Base-by-base conservation (phyloP, 1,140 invertebrate genomes). In the Lucilia sericata region DNA sequence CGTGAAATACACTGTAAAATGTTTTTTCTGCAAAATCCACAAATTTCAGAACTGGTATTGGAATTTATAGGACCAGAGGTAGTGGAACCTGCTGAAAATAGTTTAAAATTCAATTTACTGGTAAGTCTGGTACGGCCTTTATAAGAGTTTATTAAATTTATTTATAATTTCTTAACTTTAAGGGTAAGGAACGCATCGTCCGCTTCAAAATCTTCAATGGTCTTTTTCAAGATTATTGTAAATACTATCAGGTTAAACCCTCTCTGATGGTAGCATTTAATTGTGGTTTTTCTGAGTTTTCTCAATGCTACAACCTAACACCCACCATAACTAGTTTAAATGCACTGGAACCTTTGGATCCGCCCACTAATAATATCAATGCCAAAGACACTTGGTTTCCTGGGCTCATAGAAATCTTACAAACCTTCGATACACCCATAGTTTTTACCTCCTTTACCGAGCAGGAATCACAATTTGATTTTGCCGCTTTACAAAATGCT, bases 21-120 rank as follows among this genome's bases (percentile, higher is more conserved):
- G 51, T 86, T 89, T 55, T 89, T 89, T 65, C 70, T 86, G 17
- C 85, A 87, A 78, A 85, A 85, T 42, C 82, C 51, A 30, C 74
- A 80, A 25, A 65, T 89, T 36, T 83, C 36, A 2, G 76, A 86
- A 17, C 34, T 89, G 30, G 83, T 86, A 9, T 36, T 89, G 2
- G 78, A 83, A 55, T 87, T 89, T n/a, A 89, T 89, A 84, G 88
- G 88, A 3, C 84, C 84, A 2, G 80, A 84, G 2, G 70, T 49
- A 21, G 10, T 75, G n/a, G 80, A 81, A 21, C 7, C 21, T 0
- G 42, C 14, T 13, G 21, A 30, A 21, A 80, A 70, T 0, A 25
- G 21, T 13, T 12, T 75, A 12, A 36, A 81, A 34, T 84, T 55
- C 78, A 5, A 55, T 19, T 84, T 47, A 42, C 9, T 51, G 55